Conservation (phyloP, 1,140 invertebrate species). For the Drosophila varians region DNA sequence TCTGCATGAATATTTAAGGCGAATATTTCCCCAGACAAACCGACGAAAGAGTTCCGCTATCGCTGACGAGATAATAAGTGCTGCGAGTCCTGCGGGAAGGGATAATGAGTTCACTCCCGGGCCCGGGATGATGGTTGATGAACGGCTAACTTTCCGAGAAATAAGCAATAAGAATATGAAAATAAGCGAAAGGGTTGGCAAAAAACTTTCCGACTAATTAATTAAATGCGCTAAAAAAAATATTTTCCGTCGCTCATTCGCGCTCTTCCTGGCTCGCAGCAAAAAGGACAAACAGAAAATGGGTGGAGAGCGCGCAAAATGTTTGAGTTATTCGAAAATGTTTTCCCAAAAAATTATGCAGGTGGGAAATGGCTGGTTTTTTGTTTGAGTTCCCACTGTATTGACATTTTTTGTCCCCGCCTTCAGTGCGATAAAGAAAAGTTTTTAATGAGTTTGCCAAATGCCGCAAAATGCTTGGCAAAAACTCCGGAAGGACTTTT, state of each 20-base stretch:
- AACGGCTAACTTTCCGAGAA: conserved; percentile 53
- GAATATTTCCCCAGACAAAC: conserved; percentile 13
- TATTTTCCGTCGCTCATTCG: conserved; percentile 32
- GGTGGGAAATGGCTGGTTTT: conserved; percentile 8
- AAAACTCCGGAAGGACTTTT: conserved; percentile 30
- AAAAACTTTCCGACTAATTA: conserved; percentile 81
- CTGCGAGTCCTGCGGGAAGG: conserved; percentile 54
- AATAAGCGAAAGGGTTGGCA: conserved; percentile 9
- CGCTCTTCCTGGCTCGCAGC: not conserved
- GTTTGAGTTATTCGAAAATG: conserved; percentile 45
- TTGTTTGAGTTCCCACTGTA: conserved; percentile 16
- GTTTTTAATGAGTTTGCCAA: conserved; percentile 81
- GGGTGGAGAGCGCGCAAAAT: conserved; percentile 24
- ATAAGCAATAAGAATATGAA: conserved; percentile 47
- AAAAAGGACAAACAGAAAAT: conserved; percentile 32
- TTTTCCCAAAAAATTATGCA: conserved; percentile 48
- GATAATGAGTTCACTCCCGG: conserved; percentile 63
- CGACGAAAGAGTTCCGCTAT: conserved; percentile 20
- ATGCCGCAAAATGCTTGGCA: conserved; percentile 51
- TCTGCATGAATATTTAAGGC: conserved; percentile 73
- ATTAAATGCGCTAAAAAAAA: conserved; percentile 82
- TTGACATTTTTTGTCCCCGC: conserved; percentile 31
- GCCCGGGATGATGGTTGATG: conserved; percentile 39
- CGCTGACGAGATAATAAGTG: conserved; percentile 66
- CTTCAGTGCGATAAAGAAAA: conserved; percentile 47